Evolutionary conservation across 2,113 vertebrate genomes (phyloP).

Genomic region (Ophiodon elongatus): DNA sequence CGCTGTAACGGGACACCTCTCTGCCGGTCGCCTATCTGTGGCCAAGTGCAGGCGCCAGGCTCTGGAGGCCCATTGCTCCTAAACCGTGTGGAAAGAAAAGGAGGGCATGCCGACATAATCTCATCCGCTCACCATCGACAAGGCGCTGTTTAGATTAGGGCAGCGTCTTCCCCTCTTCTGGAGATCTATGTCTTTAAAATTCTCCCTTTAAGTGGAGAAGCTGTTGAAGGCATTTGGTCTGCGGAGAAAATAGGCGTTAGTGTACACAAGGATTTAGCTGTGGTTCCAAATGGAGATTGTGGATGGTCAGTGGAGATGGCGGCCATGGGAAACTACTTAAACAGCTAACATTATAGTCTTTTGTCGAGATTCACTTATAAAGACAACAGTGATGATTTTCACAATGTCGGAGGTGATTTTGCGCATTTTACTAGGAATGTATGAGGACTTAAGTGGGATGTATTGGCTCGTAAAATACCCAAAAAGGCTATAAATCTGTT

Average conservation of each 20-base stretch:
- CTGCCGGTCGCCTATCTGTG: slow-evolving; percentile 69
- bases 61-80: slow-evolving; percentile 79
- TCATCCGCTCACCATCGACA: slow-evolving; percentile 85
- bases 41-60: slow-evolving; percentile 84
- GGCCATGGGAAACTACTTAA: neutral
- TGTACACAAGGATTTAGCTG: neutral
- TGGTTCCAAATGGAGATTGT: neutral
- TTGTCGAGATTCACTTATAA: neutral
- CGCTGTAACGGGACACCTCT: slow-evolving; percentile 76
- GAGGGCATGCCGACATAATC: slow-evolving; percentile 79
- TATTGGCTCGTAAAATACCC: slow-evolving; percentile 22
- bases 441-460: slow-evolving; percentile 4
- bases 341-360: too few species aligned
- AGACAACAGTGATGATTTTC: neutral
- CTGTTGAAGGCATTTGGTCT: neutral
- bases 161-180: slow-evolving; percentile 52
- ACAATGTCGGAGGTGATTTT: neutral
- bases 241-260: neutral
- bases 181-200: slow-evolving; percentile 68
- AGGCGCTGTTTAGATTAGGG: slow-evolving; percentile 81
- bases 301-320: too few species aligned
- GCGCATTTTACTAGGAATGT: slow-evolving; percentile 16
- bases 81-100: slow-evolving; percentile 80
- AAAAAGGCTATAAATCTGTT: slow-evolving; percentile 16
- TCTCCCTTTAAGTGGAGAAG: slow-evolving; percentile 43